Base-by-base conservation (phyloP, 2,888 invertebrate species). In the Elgonia sp. region DNA sequence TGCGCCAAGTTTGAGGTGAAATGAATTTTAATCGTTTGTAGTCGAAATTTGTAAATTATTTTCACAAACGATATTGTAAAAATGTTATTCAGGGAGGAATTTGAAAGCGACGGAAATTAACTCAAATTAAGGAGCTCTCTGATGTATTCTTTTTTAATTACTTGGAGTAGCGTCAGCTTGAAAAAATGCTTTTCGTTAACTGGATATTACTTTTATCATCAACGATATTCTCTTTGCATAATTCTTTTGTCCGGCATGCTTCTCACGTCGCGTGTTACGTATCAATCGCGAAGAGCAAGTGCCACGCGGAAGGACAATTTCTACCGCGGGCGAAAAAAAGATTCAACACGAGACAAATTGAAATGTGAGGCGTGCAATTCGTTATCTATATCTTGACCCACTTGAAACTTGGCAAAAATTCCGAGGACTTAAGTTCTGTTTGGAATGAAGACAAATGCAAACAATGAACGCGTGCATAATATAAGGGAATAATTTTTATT, bases 321-420 rank as follows among this genome's bases (percentile, higher is more conserved):
- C 67, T 40, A 46, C 46, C 50, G 50, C 67, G 67, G 12, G 42
- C 14, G 29, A 5, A 57, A 57, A 70, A 67, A 79, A 76, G 62
- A 65, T 42, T 53, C 60, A 69, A 70, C 70, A 57, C 75, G 67
- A 55, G 42, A 29, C 29, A 62, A 85, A 83, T 82, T 70, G 70
- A 80, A 83, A 83, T 37, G 83, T 83, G 67, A 62, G 84, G 84
- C 39, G 80, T 57, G 84, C 81, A 67, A 89, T 89, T 89, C 84
- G 84, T 86, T 84, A 86, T 53, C 69, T 39, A 67, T 79, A 67
- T 80, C 85, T 79, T 79, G 85, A 88, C 85, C 88, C 67, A 88
- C 80, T 88, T 88, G 65, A 57, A 55, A 73, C 57, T 81, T 86
- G 89, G 86, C 86, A 87, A 65, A 20, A 20, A 4, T 8, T 20